Conservation (phyloP, 2,797 vertebrate species). For the Harpagifer antarcticus region DNA sequence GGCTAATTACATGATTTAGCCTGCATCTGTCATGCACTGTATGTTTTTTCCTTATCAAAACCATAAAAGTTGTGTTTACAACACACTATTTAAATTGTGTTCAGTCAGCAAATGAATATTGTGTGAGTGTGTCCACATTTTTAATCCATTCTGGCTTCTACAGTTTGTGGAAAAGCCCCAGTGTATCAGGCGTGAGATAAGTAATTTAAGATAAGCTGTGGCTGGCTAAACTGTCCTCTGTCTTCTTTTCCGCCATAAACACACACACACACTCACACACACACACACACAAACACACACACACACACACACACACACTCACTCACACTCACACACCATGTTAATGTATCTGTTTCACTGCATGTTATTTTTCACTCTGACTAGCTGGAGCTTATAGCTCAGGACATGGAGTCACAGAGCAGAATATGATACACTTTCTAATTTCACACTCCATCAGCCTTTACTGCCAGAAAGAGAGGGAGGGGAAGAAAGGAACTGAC, state of each 20-base stretch:
- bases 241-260: conserved; percentile 43
- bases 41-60: conserved; percentile 38
- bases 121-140: conserved; percentile 39
- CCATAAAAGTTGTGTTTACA: conserved; percentile 52
- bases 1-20: conserved; percentile 16
- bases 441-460: conserved; percentile 99
- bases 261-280: conserved; percentile 17
- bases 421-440: conserved; percentile 98
- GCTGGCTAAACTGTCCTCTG: conserved; percentile 70
- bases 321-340: conserved; percentile 63
- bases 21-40: conserved; percentile 20
- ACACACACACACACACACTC: neutral
- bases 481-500: conserved; percentile 60
- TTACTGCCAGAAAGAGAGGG: conserved; percentile 86
- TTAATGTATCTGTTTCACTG: conserved; percentile 82
- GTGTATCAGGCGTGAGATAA: conserved; percentile 72
- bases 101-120: conserved; percentile 47
- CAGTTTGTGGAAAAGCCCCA: conserved; percentile 61
- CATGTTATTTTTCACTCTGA: conserved; percentile 84
- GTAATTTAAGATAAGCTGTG: conserved; percentile 77
- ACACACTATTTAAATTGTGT: conserved; percentile 51
- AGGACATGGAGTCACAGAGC: conserved; percentile 81
- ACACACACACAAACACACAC: conserved; percentile 4
- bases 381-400: conserved; percentile 82
- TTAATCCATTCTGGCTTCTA: conserved; percentile 52